Base-by-base conservation (phyloP, 2,888 invertebrate species). In the Sphaerophoria rueppellii region DNA sequence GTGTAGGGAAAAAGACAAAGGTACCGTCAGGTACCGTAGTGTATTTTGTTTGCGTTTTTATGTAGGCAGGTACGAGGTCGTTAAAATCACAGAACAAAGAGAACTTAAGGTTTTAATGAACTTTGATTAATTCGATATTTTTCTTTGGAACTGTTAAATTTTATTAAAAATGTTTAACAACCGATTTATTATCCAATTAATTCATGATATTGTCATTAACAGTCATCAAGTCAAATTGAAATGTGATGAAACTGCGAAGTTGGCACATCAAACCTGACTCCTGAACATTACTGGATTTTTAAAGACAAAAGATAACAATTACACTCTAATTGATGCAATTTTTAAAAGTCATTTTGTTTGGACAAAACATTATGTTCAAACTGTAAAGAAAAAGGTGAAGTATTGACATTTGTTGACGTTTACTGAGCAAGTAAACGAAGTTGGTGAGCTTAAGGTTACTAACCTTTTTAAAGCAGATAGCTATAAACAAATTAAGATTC, bases 81-180 rank as follows among this genome's bases (percentile, higher is more conserved):
- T 67, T 24, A 24, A 46, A 12, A n/a, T 61, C 12, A 1, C 32
- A 54, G 67, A 67, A 67, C 67, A 67, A 67, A 67, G 67, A 67
- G 24, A 40, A 54, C 32, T 54, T 67, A 40, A 54, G 48, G 14
- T 63, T 63, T 34, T 14, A 67, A 40, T 67, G 40, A 54, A 40
- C 14, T 40, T 37, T 35, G 4, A 16, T 50, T 67, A 24, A 16
- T 50, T 7, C 11, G 24, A 12, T 43, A 14, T 4, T 35, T 55
- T 12, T 7, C n/a, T 48, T 12, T 50, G 6, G 5, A 0, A 14
- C 12, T 52, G 12, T 16, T 32, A 0, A 32, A 40, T 52, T 0
- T 37, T 16, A 32, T 37, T 65, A n/a, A 40, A 24, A 24, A 0
- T 50, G 48, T 11, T n/a, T 43, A 48, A 63, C 0, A 3, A 52